Percentiles rank a stretch among this genome's conserved stretches.
These are phyloP conservation scores for Globodera ellingtonae DNA, from an alignment of 1,140 invertebrate genomes.

Conservation along the genomic window DNA sequence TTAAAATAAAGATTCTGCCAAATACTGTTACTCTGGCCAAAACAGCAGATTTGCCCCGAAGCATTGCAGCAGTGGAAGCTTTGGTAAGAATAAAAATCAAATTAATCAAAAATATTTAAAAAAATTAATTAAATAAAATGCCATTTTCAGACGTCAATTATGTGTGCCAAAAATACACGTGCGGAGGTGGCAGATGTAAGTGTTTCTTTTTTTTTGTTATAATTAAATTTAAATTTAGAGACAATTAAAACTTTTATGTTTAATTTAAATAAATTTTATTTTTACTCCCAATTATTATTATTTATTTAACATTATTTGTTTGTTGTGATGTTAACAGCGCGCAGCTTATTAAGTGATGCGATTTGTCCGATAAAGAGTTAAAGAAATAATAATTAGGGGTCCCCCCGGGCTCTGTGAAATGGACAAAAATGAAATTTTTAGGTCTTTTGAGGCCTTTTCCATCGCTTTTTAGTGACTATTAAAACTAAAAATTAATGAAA, in stretches of 20 bases:
- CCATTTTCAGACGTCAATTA: slow-evolving; percentile 21
- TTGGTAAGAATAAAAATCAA: slow-evolving; percentile 8
- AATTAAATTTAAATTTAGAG: not conserved
- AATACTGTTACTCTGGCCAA: slow-evolving; percentile 23
- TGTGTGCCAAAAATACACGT: slow-evolving; percentile 25
- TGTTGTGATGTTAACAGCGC: too few relatives aligned
- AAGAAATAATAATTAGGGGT: too few relatives aligned
- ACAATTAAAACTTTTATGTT: too few relatives aligned
- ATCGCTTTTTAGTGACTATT: not conserved
- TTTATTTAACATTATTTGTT: too few relatives aligned
- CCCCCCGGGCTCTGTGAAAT: too few relatives aligned
- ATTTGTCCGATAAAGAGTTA: too few relatives aligned
- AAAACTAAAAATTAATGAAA: too few relatives aligned
- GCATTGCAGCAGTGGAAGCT: slow-evolving; percentile 17
- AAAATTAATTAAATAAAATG: not conserved
- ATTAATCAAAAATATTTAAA: not conserved
- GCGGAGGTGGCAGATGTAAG: slow-evolving; percentile 16
- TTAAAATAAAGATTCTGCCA: slow-evolving; percentile 11
- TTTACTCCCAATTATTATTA: too few relatives aligned
- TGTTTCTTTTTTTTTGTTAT: not conserved
- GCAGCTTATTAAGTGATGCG: not conserved
- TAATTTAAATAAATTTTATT: too few relatives aligned
- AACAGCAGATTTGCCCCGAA: slow-evolving; percentile 11
- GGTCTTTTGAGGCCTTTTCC: too few relatives aligned
- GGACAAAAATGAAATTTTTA: too few relatives aligned